Evolutionary conservation across 2,113 vertebrate genomes (phyloP), one percentile per base, ranked within the genome.

Genomic region (Pogona vitticeps): DNA sequence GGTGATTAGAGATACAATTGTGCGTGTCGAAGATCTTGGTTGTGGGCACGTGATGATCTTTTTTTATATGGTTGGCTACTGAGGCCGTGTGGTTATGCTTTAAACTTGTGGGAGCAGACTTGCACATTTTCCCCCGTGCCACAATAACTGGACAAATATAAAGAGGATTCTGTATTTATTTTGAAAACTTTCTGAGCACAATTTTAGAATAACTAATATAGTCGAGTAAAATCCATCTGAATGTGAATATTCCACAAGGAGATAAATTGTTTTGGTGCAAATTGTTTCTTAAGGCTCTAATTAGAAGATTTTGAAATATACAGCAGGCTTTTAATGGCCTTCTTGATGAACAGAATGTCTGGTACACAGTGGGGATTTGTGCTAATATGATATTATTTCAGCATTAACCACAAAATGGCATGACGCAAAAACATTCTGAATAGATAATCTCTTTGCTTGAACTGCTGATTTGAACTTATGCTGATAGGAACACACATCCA

Each of bases 371-470:
- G 71, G 85, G 85, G 79, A 81, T 81, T 86, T 86, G 85, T 81
- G 85, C 58, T 86, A 86, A 86, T 86, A 75, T 56, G 85, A 86
- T 86, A 86, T 86, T 86, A 86, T 86, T 86, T 81, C 85, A 75
- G 78, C 68, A 86, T 65, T 80, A 86, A 81, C 78, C 70, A 61
- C 58, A 86, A 86, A 81, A 86, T 33, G 85, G 36, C 85, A 86
- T 36, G 58, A 75, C 46, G 59, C 31, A 83, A 75, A 52, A 72
- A 83, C 59, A 52, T 75, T 75, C 78, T 52, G n/a, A 81, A 75
- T 86, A 81, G 23, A 81, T 81, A 38, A 42, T 61, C 36, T 73
- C 65, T 84, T 63, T 26, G 68, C n/a, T 38, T 13, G 40, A 75
- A 6, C 26, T 46, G 38, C 77, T 86, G 28, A 80, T 42, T 10